These are phyloP conservation scores for Echinops telfairi DNA, from an alignment of 2,113 vertebrate genomes.

Conservation along the genomic window DNA sequence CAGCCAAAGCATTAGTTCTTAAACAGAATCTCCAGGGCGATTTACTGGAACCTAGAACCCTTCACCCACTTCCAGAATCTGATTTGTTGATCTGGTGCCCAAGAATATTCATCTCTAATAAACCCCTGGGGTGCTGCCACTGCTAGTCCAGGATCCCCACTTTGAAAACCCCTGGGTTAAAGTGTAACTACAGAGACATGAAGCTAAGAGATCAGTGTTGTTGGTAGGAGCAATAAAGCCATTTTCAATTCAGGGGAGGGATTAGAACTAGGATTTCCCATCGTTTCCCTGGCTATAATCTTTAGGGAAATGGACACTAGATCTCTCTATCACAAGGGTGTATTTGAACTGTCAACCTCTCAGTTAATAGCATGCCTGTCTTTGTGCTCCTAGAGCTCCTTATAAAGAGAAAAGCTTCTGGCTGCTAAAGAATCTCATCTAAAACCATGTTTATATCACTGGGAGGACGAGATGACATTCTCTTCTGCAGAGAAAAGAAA, in stretches of 20 bases:
- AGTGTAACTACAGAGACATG: background rate
- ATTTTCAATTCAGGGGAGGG: background rate
- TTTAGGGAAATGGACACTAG: background rate
- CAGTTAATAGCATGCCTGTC: background rate
- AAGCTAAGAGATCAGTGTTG: background rate
- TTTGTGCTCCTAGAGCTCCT: background rate
- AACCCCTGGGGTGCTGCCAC: background rate
- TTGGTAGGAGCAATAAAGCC: background rate
- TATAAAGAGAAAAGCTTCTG: background rate
- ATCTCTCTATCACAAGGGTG: background rate
- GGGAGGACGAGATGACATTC: background rate
- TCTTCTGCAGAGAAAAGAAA: background rate
- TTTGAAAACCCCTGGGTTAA: background rate
- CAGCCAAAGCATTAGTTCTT: background rate
- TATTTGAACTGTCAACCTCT: background rate
- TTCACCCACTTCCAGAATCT: background rate
- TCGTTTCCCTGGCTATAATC: background rate
- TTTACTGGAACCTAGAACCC: background rate
- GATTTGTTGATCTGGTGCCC: background rate
- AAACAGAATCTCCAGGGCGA: background rate
- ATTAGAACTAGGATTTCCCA: background rate
- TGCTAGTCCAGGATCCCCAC: background rate
- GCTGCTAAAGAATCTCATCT: background rate
- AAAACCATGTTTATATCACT: slow-evolving; percentile 11
- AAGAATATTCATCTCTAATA: background rate